Conservation (phyloP, 1,140 invertebrate species). For the Dolichoris vasculosae region DNA sequence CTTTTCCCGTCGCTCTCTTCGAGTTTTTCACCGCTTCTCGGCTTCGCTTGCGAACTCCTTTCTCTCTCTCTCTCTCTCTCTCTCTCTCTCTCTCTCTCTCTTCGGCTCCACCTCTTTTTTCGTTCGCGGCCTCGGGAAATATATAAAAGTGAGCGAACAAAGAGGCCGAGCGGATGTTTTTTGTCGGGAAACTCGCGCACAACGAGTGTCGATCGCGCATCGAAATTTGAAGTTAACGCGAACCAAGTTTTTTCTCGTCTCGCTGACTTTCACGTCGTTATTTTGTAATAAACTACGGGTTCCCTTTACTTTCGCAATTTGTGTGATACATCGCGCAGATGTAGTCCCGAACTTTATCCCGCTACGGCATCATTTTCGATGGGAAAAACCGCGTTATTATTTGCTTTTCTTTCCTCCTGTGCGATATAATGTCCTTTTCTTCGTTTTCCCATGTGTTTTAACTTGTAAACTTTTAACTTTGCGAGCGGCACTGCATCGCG, state of each 20-base stretch:
- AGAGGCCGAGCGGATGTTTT: not conserved
- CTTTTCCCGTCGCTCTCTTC: not conserved
- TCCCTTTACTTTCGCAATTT: not conserved
- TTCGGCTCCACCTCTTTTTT: not conserved
- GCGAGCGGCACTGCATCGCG: not conserved
- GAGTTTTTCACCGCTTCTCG: not conserved
- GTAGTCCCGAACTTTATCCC: not conserved
- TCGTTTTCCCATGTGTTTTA: not conserved
- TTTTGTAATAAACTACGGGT: constrained; percentile 1
- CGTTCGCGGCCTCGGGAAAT: not conserved
- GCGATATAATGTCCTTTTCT: not conserved
- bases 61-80: not conserved
- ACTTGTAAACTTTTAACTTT: not conserved
- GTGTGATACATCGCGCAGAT: not conserved
- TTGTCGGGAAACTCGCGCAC: not conserved
- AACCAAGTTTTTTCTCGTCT: not conserved
- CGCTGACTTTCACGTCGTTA: constrained; percentile 11
- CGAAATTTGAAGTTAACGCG: constrained; percentile 3
- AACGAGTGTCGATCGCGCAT: not conserved
- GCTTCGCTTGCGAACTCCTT: not conserved
- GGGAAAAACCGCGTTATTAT: not conserved
- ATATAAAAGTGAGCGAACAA: not conserved
- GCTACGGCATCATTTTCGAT: not conserved
- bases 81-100: not conserved
- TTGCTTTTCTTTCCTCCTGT: not conserved